These are phyloP conservation scores for Anolis apletophallus DNA, from an alignment of 2,797 vertebrate species.

Conservation along the genomic window DNA sequence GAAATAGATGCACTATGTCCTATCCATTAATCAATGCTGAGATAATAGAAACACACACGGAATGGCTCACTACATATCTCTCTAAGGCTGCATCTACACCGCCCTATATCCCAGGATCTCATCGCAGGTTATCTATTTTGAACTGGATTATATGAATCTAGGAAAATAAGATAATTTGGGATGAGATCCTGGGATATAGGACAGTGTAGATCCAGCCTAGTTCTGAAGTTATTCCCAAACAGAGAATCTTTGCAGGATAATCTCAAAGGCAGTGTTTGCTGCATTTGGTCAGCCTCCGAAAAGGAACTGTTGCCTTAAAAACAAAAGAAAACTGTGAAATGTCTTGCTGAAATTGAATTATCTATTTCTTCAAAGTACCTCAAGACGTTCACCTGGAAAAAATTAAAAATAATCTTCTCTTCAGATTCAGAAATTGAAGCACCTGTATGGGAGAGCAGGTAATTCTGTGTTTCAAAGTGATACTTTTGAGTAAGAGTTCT, in stretches of 20 bases:
- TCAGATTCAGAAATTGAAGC: conserved; percentile 67
- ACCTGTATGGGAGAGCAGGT: conserved; percentile 58
- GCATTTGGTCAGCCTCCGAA: neutral
- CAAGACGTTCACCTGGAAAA: conserved; percentile 65
- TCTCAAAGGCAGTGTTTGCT: neutral
- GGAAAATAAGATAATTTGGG: no score
- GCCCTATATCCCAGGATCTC: no score
- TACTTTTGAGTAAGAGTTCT: neutral
- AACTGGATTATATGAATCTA: no score
- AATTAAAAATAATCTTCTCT: conserved; percentile 69
- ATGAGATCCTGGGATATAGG: no score
- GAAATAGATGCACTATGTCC: neutral
- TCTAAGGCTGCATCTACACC: no score
- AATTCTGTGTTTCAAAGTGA: neutral
- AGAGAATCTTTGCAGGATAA: neutral
- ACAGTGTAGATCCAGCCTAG: no score
- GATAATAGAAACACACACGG: neutral
- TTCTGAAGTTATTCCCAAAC: neutral
- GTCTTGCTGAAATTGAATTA: neutral
- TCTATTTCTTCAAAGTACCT: conserved; percentile 63
- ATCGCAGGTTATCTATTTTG: no score
- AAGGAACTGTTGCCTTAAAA: conserved; percentile 28
- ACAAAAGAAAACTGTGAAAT: conserved; percentile 39
- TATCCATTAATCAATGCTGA: neutral
- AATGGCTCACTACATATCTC: no score